phyloP scores from a whole-genome alignment of 2,797 vertebrate species.

The Onychomys torridus region DNA sequence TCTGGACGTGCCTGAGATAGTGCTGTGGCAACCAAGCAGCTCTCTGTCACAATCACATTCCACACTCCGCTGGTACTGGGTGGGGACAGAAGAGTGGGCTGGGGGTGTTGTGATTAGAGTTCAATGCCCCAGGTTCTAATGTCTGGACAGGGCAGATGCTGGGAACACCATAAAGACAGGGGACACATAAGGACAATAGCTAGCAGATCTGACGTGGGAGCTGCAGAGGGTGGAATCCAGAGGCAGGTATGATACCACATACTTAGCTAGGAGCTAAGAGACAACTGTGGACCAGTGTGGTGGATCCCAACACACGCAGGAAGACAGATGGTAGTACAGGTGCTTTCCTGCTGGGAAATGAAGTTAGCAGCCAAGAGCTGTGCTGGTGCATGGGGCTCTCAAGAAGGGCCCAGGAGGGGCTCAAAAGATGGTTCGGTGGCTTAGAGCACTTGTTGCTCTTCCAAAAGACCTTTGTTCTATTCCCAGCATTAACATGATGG shows the following conservation, averaged over 20 bases:
- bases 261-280: background rate
- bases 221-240: background rate
- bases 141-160: background rate
- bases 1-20: background rate
- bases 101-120: background rate
- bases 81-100: background rate
- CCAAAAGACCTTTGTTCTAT: background rate
- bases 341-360: background rate
- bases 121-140: background rate
- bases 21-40: constrained; percentile 27
- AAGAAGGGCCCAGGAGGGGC: background rate
- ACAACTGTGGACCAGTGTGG: no score
- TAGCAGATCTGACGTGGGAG: background rate
- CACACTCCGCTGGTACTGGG: background rate
- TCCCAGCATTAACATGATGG: background rate
- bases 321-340: background rate
- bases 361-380: background rate
- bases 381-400: background rate
- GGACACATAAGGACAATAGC: background rate
- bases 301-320: background rate
- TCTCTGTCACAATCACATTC: constrained; percentile 71
- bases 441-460: background rate
- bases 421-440: background rate
- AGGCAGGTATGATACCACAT: background rate
- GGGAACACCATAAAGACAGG: background rate